Evolutionary conservation across 2,113 vertebrate species (phyloP).

Genomic region (Gymnogyps californianus): DNA sequence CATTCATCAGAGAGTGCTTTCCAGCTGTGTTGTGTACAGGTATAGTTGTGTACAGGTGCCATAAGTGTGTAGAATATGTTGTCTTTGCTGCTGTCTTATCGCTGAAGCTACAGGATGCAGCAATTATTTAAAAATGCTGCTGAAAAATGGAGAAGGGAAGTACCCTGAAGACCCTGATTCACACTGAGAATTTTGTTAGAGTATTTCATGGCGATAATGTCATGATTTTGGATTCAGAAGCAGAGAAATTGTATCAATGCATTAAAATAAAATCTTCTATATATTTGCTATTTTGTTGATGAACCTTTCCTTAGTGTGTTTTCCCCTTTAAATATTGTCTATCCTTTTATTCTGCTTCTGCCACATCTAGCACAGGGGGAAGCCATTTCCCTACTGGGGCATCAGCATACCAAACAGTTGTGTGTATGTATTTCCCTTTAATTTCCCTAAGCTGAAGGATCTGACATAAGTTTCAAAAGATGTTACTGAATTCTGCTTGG

Average conservation of each 20-base stretch:
- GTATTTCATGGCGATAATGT: not conserved
- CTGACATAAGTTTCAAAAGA: not conserved
- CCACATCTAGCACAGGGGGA: not conserved
- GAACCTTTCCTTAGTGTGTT: not conserved
- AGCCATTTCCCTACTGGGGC: not conserved
- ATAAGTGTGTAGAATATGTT: not conserved
- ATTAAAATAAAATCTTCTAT: not conserved
- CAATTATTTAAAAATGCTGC: constrained; percentile 25
- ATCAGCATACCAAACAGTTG: not conserved
- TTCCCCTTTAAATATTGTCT: not conserved
- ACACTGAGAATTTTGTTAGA: not conserved
- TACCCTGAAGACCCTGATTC: not conserved
- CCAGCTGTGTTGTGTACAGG: not conserved
- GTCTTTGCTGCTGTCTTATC: not conserved
- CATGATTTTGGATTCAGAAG: not conserved
- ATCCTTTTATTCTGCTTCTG: not conserved
- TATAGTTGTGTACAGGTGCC: not conserved
- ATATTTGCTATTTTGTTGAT: not conserved
- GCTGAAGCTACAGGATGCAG: not conserved
- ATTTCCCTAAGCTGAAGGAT: not conserved
- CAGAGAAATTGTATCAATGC: not conserved
- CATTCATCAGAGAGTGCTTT: not conserved
- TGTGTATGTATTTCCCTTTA: not conserved
- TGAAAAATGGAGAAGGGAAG: not conserved
- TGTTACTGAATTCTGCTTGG: not conserved